Evolutionary conservation across 1,140 invertebrate species (phyloP), one percentile per base, ranked within the genome.

Genomic region (Grapholita molesta): DNA sequence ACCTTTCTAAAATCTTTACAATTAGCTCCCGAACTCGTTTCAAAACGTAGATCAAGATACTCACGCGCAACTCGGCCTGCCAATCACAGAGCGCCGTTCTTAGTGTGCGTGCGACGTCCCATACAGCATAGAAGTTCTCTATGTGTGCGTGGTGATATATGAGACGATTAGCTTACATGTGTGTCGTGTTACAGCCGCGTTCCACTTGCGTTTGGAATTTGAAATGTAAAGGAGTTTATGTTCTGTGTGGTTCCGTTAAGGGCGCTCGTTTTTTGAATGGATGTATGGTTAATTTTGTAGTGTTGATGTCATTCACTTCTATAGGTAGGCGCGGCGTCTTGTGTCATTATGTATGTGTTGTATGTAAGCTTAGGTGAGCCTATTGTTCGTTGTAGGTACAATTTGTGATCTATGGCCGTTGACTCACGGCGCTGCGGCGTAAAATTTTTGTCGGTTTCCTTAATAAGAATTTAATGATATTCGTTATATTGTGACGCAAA

Each of bases 1-100:
- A 77, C 79, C 88, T 86, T 90, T 90, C 89, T 86, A 89, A 90
- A 86, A 88, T 88, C 86, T 85, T 86, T 24, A 80, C 82, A 79
- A 84, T 85, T 86, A 87, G 80, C 69, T 57, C 70, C 68, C 68
- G 70, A 80, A 80, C 82, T 70, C 30, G 84, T 84, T 86, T 80
- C 80, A 87, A 88, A 83, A 79, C 73, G 71, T 73, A 84, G 85
- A 85, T 85, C 72, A 84, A 85, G 85, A 84, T 86, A 84, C 83
- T 78, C 78, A 52, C n/a, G 79, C 71, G 74, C 70, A 70, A 11
- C 61, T 42, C 7, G 2, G 1, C 25, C 65, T 61, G 18, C 82
- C 78, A 85, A 85, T 83, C 76, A 74, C n/a, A 52, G 9, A 7
- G 18, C 68, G 1, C n/a, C 35, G 8, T 7, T 35, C 2, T 3